These are phyloP conservation scores for Casuarius casuarius DNA, from an alignment of 2,113 vertebrate species.

Conservation along the genomic window DNA sequence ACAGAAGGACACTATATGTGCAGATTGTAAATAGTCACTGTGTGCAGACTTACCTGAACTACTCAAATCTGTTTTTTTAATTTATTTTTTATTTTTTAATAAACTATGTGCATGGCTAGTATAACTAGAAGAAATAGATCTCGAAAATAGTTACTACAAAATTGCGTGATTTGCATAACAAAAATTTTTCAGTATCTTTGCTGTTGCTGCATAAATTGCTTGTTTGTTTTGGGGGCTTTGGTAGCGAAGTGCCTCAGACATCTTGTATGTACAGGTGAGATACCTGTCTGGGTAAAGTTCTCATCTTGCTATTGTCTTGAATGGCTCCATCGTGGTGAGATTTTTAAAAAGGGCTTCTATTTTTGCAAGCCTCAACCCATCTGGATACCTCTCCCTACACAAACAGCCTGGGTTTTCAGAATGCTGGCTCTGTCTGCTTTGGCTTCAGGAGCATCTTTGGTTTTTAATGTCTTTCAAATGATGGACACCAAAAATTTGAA, in stretches of 20 bases:
- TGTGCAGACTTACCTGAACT: neutral
- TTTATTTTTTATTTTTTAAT: neutral
- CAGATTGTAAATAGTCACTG: neutral
- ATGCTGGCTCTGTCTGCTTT: neutral
- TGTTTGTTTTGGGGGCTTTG: neutral
- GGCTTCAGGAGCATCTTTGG: neutral
- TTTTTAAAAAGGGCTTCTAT: neutral
- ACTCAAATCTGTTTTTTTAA: rapidly evolving
- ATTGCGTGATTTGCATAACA: neutral
- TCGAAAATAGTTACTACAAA: neutral
- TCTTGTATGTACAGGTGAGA: neutral
- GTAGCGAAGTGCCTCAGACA: neutral
- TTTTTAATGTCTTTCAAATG: neutral
- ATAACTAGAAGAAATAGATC: neutral
- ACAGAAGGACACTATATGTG: neutral
- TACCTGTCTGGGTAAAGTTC: neutral
- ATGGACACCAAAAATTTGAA: neutral
- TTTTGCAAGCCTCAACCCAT: neutral
- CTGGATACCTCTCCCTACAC: neutral
- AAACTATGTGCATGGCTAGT: neutral
- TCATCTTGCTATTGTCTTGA: neutral
- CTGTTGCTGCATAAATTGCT: rapidly evolving
- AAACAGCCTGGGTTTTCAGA: neutral
- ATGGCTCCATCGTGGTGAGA: neutral
- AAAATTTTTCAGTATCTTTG: neutral